Evolutionary conservation across 1,140 invertebrate species (phyloP).

Genomic region (Ericerus pela): DNA sequence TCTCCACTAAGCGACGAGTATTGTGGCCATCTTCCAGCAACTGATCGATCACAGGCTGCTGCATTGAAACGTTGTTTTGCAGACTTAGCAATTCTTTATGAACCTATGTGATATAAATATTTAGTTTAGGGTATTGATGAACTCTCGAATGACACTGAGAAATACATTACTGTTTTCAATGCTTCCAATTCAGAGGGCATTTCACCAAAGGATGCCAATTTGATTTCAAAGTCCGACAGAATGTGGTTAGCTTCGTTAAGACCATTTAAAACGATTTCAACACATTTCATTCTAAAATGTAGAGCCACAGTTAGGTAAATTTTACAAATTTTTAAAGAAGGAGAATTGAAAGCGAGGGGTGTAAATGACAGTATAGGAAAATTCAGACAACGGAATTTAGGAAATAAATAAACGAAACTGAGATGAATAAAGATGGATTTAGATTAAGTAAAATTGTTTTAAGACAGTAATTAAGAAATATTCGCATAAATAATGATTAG

Average conservation of each 20-base stretch:
- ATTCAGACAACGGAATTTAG: too few relatives aligned
- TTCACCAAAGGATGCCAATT: conserved; percentile 67
- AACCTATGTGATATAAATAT: conserved; percentile 33
- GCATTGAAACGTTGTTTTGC: conserved; percentile 64
- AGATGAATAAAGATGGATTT: too few relatives aligned
- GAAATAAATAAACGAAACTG: too few relatives aligned
- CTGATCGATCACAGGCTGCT: conserved; percentile 75
- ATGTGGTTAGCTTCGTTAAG: conserved; percentile 76
- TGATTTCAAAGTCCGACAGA: conserved; percentile 82
- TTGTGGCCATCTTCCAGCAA: conserved; percentile 79
- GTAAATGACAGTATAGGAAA: too few relatives aligned
- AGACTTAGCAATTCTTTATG: conserved; percentile 60
- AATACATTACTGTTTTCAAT: conserved; percentile 41
- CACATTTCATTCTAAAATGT: conserved; percentile 51
- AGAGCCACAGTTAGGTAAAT: not conserved
- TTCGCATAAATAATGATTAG: too few relatives aligned
- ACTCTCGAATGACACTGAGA: not conserved
- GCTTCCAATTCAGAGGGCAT: conserved; percentile 65
- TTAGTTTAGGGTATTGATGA: not conserved
- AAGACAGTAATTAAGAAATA: too few relatives aligned
- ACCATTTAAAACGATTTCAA: conserved; percentile 75
- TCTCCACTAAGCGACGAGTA: conserved; percentile 69
- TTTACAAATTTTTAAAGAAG: not conserved
- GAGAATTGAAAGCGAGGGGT: not conserved
- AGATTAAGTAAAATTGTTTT: too few relatives aligned